Evolutionary conservation across 2,888 invertebrate genomes (phyloP), one percentile per base, ranked within the genome.

Genomic region (Camponotus fellah): DNA sequence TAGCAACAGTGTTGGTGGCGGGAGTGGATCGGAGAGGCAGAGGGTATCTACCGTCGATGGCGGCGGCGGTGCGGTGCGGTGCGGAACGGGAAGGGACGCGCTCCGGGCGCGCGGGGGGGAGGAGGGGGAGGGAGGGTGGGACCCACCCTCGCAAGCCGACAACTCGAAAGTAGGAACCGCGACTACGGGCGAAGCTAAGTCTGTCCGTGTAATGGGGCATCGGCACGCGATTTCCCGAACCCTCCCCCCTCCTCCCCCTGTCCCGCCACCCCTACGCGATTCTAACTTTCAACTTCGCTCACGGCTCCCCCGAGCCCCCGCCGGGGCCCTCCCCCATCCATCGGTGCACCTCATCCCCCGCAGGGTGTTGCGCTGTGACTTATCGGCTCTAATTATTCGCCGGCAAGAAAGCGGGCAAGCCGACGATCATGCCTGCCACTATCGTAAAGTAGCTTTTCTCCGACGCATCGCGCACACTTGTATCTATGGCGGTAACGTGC

Each of bases 371-470:
- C 92, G 90, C 92, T 92, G 93, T 94, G 94, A 94, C 94, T 94
- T 94, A 94, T 94, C 94, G 94, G 92, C 93, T 91, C 92, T 94
- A 94, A 94, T 94, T 94, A 94, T 94, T 94, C 93, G 93, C 91
- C 92, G 89, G 89, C 91, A 92, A 92, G 92, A 92, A 92, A 92
- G 86, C 90, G 86, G 91, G 87, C 88, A 89, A 87, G 86, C 89
- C 88, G 85, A 74, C 91, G 90, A 90, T 90, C 90, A 87, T 83
- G 80, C 85, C 88, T 85, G 89, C 87, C 89, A 91, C 91, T 89
- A 89, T 92, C 92, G 90, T 90, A 87, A 92, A 91, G 92, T 90
- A 91, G 91, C 91, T 91, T 91, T 89, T 84, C 91, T 89, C 88
- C 88, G 83, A 85, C 88, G 86, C 87, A 85, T 86, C 90, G 87